Percentiles rank a stretch among this genome's conserved stretches.
Evolutionary conservation across 2,797 vertebrate species (phyloP).

Genomic region (Spatula versicolor): DNA sequence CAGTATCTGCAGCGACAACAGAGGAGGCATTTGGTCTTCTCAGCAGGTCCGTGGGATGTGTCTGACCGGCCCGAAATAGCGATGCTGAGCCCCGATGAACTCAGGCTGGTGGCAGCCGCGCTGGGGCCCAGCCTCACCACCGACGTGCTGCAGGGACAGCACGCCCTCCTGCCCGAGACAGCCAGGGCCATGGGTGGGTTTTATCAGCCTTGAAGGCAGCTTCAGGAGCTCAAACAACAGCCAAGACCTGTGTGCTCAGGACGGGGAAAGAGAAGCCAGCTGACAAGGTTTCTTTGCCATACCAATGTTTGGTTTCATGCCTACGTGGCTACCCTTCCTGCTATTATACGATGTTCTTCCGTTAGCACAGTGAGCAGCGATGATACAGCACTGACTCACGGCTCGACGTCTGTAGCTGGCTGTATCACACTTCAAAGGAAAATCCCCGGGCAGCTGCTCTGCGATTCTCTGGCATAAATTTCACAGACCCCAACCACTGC

Average conservation of each 20-base stretch:
- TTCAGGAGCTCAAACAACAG: neutral
- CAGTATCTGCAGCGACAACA: neutral
- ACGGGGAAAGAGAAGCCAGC: neutral
- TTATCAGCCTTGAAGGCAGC: neutral
- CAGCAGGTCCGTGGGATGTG: neutral
- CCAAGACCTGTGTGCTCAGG: neutral
- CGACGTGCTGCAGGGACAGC: fast-evolving
- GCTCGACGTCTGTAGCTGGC: neutral
- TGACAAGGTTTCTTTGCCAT: neutral
- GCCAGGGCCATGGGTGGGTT: fast-evolving
- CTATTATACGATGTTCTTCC: constrained; percentile 8
- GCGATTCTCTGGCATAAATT: neutral
- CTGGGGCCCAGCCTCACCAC: neutral
- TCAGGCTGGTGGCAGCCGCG: fast-evolving
- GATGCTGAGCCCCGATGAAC: neutral
- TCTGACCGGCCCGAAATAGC: neutral
- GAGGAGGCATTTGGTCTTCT: neutral
- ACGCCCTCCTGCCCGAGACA: neutral
- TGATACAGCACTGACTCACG: neutral
- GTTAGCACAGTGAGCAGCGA: neutral
- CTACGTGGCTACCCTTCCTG: neutral
- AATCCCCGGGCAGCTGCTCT: neutral
- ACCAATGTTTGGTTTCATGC: neutral
- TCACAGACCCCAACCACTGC: neutral
- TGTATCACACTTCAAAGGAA: neutral